Evolutionary conservation across 2,797 vertebrate species (phyloP).

Genomic region (Lepus oiostolus): DNA sequence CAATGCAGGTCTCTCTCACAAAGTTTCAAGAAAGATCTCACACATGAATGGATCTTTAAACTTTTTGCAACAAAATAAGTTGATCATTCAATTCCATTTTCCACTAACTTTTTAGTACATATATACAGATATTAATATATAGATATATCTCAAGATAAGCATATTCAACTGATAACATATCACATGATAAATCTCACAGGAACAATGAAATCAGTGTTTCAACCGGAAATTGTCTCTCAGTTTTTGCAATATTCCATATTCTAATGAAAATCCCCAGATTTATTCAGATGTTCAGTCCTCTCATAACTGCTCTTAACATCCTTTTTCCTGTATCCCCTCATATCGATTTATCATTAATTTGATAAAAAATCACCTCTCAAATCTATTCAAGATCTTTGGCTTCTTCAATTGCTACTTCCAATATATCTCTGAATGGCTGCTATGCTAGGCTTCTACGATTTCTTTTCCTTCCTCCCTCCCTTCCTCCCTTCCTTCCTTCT

Average conservation of each 20-base stretch:
- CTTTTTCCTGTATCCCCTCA: background rate
- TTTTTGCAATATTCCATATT: background rate
- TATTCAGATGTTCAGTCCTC: background rate
- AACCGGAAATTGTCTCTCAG: background rate
- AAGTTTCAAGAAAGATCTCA: no score
- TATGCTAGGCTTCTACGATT: background rate
- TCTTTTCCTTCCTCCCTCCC: background rate
- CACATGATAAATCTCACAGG: background rate
- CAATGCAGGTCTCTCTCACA: no score
- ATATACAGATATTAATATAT: no score
- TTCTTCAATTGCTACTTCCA: background rate
- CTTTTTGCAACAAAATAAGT: no score
- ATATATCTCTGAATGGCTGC: background rate
- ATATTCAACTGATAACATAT: background rate
- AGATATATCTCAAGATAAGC: background rate
- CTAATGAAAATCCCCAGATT: background rate
- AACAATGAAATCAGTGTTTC: background rate
- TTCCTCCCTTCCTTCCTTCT: no score
- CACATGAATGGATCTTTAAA: no score
- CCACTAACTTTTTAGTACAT: no score
- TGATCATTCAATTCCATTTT: no score
- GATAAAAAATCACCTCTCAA: background rate
- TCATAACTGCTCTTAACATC: no score
- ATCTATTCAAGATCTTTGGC: background rate
- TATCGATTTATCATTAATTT: background rate